Evolutionary conservation across 30 jellyfish, hydroid and myxozoan species (phyloP).

Genomic region (Catostylus mosaicus): DNA sequence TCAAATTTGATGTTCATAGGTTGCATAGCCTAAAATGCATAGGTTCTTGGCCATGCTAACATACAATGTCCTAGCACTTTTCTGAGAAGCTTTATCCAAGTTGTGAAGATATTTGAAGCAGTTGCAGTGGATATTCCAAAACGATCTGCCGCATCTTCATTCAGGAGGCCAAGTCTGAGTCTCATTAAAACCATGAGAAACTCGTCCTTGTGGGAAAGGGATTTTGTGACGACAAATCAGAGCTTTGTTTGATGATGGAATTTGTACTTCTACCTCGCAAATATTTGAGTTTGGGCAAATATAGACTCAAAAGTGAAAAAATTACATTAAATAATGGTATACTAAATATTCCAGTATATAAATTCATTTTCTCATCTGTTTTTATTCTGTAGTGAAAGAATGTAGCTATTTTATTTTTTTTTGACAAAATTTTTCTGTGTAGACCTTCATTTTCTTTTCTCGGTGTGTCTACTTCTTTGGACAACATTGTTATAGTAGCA

Average conservation of each 20-base stretch:
- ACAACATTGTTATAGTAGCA: background rate
- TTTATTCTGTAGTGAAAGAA: background rate
- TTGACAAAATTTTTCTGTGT: no score
- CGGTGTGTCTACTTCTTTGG: background rate
- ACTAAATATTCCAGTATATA: conserved; percentile 1
- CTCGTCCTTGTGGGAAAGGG: conserved; percentile 20
- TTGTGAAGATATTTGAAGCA: conserved; percentile 23
- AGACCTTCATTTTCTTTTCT: background rate
- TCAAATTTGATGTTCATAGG: no score
- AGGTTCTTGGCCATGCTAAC: no score
- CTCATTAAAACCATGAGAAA: conserved; percentile 22
- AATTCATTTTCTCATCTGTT: conserved; percentile 5
- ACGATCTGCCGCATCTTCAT: conserved; percentile 49
- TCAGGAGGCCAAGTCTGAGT: conserved; percentile 43
- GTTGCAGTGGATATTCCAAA: conserved; percentile 24
- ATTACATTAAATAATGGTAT: conserved; percentile 27
- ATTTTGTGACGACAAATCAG: background rate
- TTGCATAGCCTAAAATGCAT: no score
- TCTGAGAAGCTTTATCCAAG: conserved; percentile 31
- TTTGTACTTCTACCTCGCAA: conserved; percentile 19
- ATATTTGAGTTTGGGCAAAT: conserved; percentile 21
- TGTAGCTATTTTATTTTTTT: no score
- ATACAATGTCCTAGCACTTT: conserved; percentile 2
- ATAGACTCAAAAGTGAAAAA: conserved; percentile 23
- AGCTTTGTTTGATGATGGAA: background rate